Conservation (phyloP, 1,140 invertebrate genomes). For the Chrysoperla carnea region DNA sequence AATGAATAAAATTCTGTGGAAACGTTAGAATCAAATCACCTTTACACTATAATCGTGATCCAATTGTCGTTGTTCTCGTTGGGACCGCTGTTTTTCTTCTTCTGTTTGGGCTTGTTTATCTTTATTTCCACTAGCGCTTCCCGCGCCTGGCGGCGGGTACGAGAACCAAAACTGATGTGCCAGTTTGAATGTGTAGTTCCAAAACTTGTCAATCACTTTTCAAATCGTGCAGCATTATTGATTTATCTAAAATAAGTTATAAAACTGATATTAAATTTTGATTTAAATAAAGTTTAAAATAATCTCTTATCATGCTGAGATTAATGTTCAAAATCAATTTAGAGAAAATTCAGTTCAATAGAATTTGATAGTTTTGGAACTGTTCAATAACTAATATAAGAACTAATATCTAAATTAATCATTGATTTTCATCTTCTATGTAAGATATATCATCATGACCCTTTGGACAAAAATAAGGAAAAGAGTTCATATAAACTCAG, state of each 20-base stretch:
- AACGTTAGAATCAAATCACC: background rate
- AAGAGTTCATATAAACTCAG: no score
- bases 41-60: constrained; percentile 21
- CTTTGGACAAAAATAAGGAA: no score
- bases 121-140: constrained; percentile 22
- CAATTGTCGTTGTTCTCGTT: constrained; percentile 18
- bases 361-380: no score
- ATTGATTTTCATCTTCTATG: no score
- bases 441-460: no score
- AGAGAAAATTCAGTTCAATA: background rate
- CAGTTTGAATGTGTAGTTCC: constrained; percentile 24
- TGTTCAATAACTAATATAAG: no score
- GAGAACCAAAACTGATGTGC: constrained; percentile 55
- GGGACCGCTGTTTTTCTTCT: constrained; percentile 14
- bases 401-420: no score
- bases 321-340: background rate
- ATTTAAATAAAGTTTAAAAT: background rate
- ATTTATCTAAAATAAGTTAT: background rate
- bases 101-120: constrained; percentile 15
- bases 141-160: constrained; percentile 42
- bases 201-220: background rate
- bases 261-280: background rate
- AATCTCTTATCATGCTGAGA: background rate
- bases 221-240: background rate
- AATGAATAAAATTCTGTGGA: no score